Conservation (phyloP, 2,113 vertebrate genomes). For the Girardinichthys multiradiatus region DNA sequence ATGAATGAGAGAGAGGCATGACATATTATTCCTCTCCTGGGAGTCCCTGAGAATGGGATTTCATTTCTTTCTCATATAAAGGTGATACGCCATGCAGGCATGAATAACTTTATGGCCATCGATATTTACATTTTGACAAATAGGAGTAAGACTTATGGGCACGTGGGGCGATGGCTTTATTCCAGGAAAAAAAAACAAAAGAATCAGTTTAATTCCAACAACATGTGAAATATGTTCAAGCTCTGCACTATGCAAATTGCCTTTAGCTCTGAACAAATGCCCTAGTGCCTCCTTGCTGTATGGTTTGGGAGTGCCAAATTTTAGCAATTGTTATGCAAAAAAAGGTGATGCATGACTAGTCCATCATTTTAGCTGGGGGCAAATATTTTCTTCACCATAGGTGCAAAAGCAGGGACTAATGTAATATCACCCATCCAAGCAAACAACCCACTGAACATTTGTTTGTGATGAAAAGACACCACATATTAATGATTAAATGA, state of each 20-base stretch:
- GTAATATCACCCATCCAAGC: not conserved
- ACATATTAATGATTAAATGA: not conserved
- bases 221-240: conserved; percentile 29
- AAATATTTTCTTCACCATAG: conserved; percentile 1
- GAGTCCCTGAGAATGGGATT: conserved; percentile 67
- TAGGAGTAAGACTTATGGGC: conserved; percentile 64
- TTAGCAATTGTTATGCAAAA: too few species aligned
- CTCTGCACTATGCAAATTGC: conserved; percentile 27
- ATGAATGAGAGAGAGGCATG: conserved; percentile 58
- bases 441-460: not conserved
- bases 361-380: conserved; percentile 5
- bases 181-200: conserved; percentile 11
- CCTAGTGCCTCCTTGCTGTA: too few species aligned
- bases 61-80: conserved; percentile 72
- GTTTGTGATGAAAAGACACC: too few species aligned
- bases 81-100: conserved; percentile 60
- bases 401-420: not conserved
- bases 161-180: conserved; percentile 51
- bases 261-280: not conserved
- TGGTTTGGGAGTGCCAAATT: too few species aligned
- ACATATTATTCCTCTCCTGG: conserved; percentile 65
- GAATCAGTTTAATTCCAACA: conserved; percentile 13
- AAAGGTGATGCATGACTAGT: too few species aligned
- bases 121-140: conserved; percentile 75
- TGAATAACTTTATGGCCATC: conserved; percentile 70